Percentiles rank a stretch among this genome's conserved stretches.
Conservation (phyloP, 2,888 invertebrate genomes). For the Drosophila macrospina region DNA sequence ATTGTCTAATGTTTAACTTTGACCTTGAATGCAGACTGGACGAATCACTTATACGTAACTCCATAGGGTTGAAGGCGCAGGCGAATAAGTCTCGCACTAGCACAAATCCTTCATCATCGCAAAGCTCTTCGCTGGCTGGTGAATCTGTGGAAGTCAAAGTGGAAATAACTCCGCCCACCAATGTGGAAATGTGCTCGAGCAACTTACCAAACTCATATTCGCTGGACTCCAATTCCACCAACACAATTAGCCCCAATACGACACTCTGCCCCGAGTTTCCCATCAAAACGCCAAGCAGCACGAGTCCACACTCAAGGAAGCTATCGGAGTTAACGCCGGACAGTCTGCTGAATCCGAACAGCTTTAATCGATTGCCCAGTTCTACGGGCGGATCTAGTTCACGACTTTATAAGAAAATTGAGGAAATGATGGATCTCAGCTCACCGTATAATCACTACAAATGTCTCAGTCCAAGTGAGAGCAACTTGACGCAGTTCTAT, state of each 20-base stretch:
- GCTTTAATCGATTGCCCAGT: constrained; percentile 83
- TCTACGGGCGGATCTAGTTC: constrained; percentile 84
- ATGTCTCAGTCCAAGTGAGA: constrained; percentile 89
- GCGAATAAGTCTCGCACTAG: constrained; percentile 84
- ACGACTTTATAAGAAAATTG: constrained; percentile 84
- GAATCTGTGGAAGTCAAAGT: constrained; percentile 85
- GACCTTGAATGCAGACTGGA: constrained; percentile 86
- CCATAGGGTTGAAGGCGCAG: constrained; percentile 85
- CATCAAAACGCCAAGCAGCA: constrained; percentile 78
- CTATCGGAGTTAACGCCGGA: constrained; percentile 84
- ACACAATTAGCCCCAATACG: constrained; percentile 83
- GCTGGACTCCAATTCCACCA: constrained; percentile 84
- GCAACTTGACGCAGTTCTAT: constrained; percentile 84
- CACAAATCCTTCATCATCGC: constrained; percentile 85
- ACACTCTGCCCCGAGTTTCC: constrained; percentile 83
- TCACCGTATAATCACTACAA: constrained; percentile 91
- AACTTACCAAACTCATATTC: constrained; percentile 84
- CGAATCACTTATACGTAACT: constrained; percentile 87
- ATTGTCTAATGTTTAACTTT: neutral
- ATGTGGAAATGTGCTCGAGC: constrained; percentile 78
- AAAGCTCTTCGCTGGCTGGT: constrained; percentile 85
- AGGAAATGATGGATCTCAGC: constrained; percentile 88
- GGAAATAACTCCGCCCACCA: constrained; percentile 85
- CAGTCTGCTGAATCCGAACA: constrained; percentile 83
- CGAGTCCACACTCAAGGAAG: constrained; percentile 83